Conservation (phyloP, 1,140 invertebrate genomes). For the Alviniconcha marisindica region DNA sequence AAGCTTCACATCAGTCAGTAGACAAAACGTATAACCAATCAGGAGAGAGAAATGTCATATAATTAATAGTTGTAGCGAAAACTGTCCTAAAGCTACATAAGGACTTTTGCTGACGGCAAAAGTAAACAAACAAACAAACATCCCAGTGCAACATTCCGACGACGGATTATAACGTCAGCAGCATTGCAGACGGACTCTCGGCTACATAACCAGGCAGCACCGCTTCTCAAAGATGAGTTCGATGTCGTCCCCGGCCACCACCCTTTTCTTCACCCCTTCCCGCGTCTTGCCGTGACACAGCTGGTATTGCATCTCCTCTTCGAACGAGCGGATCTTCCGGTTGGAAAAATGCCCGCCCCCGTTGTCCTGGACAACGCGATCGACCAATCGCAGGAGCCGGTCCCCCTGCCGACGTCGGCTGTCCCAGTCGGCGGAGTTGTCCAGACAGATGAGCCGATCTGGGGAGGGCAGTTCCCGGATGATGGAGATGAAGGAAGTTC, state of each 20-base stretch:
- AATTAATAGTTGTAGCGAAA: too few species aligned
- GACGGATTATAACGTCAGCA: too few species aligned
- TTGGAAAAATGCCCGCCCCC: conserved; percentile 12
- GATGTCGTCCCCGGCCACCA: not conserved
- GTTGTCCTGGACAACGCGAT: not conserved
- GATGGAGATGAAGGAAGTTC: conserved; percentile 10
- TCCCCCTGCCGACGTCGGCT: not conserved
- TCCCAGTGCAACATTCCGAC: too few species aligned
- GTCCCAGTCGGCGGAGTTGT: conserved; percentile 8
- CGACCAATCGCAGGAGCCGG: not conserved
- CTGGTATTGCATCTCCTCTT: not conserved
- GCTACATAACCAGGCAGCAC: too few species aligned
- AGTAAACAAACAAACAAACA: too few species aligned
- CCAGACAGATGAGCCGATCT: not conserved
- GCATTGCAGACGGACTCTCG: too few species aligned
- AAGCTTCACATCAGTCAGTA: too few species aligned
- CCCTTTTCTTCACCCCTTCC: not conserved
- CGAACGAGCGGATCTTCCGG: conserved; percentile 15
- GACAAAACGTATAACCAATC: too few species aligned
- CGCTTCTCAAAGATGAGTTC: not conserved
- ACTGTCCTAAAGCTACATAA: too few species aligned
- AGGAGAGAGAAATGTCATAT: too few species aligned
- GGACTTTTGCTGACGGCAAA: too few species aligned
- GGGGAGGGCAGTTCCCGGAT: conserved; percentile 7
- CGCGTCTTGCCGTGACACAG: not conserved